phyloP scores from a whole-genome alignment of 1,140 invertebrate species.

The Tetraneura akinire region DNA sequence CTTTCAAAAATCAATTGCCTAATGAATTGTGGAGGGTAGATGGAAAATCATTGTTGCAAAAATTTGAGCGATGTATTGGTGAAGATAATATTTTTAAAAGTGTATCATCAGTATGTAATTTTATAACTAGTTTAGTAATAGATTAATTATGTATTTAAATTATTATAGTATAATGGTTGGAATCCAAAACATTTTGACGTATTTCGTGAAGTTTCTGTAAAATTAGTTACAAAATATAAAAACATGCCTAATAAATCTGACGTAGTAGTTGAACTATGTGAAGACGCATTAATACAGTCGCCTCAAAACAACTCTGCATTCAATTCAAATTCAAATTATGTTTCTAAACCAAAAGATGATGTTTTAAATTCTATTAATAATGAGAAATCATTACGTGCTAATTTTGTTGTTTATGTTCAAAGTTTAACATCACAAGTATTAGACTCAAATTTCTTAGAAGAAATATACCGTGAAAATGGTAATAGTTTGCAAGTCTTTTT shows the following conservation, averaged over 20 bases:
- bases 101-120: background rate
- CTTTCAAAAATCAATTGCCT: conserved; percentile 4
- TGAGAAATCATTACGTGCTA: conserved; percentile 64
- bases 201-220: background rate
- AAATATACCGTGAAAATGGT: conserved; percentile 89
- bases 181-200: background rate
- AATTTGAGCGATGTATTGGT: conserved; percentile 75
- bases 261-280: background rate
- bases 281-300: background rate
- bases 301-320: background rate
- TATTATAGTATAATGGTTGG: conserved; percentile 27
- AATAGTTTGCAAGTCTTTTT: conserved; percentile 53
- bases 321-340: background rate
- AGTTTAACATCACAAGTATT: conserved; percentile 86
- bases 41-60: conserved; percentile 81
- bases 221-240: background rate
- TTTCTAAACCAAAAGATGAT: background rate
- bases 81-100: conserved; percentile 21
- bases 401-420: conserved; percentile 88
- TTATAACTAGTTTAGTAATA: background rate
- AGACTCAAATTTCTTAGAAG: conserved; percentile 83
- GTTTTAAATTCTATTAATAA: conserved; percentile 61
- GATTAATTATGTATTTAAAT: background rate
- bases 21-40: conserved; percentile 79
- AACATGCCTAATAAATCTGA: background rate